Percentiles rank a stretch among this genome's conserved stretches.
Evolutionary conservation across 2,113 vertebrate species (phyloP).

Genomic region (Eurypyga helias): DNA sequence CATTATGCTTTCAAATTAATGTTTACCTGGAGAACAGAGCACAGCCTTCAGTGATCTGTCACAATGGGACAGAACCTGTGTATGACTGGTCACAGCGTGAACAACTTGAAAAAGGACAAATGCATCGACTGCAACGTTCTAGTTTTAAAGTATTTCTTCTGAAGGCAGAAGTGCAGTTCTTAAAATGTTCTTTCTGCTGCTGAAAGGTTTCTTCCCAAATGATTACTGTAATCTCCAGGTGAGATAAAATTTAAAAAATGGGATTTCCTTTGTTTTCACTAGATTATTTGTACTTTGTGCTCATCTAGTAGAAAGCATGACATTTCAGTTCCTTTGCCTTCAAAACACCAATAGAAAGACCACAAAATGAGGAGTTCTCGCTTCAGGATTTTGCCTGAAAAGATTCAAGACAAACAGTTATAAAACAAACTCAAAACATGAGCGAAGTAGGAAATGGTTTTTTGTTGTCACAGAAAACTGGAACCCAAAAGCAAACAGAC

Average conservation of each 20-base stretch:
- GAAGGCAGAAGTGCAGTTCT: background rate
- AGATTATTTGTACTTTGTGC: background rate
- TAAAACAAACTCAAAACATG: background rate
- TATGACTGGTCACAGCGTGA: rapidly evolving
- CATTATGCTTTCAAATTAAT: background rate
- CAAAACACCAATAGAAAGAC: background rate
- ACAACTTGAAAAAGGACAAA: background rate
- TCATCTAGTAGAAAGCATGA: background rate
- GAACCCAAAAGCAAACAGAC: background rate
- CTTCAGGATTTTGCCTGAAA: background rate
- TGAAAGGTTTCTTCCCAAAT: background rate
- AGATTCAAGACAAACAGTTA: background rate
- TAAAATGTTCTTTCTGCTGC: background rate
- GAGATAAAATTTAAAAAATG: too few relatives aligned
- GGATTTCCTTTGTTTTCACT: too few relatives aligned
- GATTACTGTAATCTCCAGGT: too few relatives aligned
- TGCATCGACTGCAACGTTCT: background rate
- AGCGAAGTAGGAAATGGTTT: background rate
- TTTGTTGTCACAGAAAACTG: background rate
- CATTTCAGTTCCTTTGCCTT: background rate
- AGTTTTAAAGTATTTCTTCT: background rate
- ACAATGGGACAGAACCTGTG: background rate
- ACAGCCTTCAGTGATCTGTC: background rate
- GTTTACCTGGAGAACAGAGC: background rate
- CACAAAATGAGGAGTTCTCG: background rate